Evolutionary conservation across 2,113 vertebrate genomes (phyloP), one percentile per base, ranked within the genome.

Genomic region (Nesoenas mayeri): DNA sequence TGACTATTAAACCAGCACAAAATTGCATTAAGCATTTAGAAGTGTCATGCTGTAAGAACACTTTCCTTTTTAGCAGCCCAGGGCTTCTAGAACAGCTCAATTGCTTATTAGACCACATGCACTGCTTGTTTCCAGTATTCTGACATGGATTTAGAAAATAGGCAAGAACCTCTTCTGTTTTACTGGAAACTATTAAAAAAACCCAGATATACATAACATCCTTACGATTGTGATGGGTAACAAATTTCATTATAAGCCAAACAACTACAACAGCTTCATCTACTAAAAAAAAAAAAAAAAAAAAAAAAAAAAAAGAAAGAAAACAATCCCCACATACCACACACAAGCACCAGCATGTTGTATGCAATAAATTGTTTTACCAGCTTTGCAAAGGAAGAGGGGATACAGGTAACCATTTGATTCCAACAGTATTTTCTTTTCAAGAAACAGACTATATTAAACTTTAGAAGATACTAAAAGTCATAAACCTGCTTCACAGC

Each of bases 181-280:
- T 79, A 47, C 50, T 65, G 28, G 15, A 53, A 91, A 66, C 8
- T 51, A 48, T 12, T 53, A 58, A 66, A 86, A 79, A 13, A 1
- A 0, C 8, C 6, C 25, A 74, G n/a, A 81, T 12, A 82, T 31
- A 82, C 1, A 3, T 15, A 75, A 81, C 2, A 1, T 58, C 19
- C 22, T 56, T 29, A 56, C 0, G 3, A 75, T 11, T 0, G 0
- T 10, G 8, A 78, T 12, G 8, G 24, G 26, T 48, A 75, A 70
- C 54, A 81, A 64, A 5, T 34, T 9, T 0, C 11, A 65, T 15
- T 29, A 61, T 7, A 16, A 71, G n/a, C 12, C 24, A 38, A 95
- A 71, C 12, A 84, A 42, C 61, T 84, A 42, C 12, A 83, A 58
- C 9, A 86, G 47, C 32, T 90, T 77, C 11, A 34, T 6, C 21